phyloP scores from a whole-genome alignment of 1,140 invertebrate species.

The Drosophila simulans region DNA sequence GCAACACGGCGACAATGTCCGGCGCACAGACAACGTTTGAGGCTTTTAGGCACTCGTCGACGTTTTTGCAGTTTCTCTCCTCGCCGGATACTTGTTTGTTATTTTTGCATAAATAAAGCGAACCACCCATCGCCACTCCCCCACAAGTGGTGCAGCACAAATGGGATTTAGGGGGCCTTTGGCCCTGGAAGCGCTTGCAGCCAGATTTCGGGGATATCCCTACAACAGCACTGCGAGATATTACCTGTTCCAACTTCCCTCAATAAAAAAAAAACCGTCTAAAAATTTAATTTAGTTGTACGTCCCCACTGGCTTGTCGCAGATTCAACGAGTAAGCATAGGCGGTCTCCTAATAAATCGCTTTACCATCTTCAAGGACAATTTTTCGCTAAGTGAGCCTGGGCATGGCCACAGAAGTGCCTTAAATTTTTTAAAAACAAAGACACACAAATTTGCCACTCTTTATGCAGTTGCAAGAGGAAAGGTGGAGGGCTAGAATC shows the following conservation, averaged over 20 bases:
- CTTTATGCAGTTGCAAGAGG: constrained; percentile 23
- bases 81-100: constrained; percentile 66
- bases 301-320: no score
- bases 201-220: constrained; percentile 58
- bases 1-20: constrained; percentile 75
- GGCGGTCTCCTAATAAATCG: not conserved
- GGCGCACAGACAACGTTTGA: constrained; percentile 61
- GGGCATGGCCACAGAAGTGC: constrained; percentile 48
- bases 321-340: not conserved
- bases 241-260: not conserved
- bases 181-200: constrained; percentile 23
- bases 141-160: constrained; percentile 54
- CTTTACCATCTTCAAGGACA: not conserved
- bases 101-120: constrained; percentile 81
- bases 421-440: constrained; percentile 79
- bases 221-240: constrained; percentile 24
- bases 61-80: constrained; percentile 21
- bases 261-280: not conserved
- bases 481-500: not conserved
- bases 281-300: not conserved
- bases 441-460: constrained; percentile 71
- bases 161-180: constrained; percentile 69
- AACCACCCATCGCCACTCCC: constrained; percentile 5
- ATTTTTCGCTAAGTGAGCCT: constrained; percentile 24
- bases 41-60: constrained; percentile 52